Base-by-base conservation (phyloP, 2,888 invertebrate species). In the Aleiodes leptofemur region DNA sequence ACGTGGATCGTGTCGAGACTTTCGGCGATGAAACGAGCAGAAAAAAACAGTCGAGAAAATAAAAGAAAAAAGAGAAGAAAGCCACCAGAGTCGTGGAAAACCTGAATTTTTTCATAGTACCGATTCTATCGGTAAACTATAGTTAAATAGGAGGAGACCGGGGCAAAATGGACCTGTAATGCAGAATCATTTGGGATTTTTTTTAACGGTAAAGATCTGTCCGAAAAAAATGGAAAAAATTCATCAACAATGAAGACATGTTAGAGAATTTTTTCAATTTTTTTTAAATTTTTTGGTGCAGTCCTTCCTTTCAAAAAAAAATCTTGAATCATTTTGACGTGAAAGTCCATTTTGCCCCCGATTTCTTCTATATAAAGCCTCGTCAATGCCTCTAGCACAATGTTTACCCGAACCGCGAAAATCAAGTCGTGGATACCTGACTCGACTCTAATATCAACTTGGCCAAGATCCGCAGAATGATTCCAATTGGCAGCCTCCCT, bases 361-460 rank as follows among this genome's bases (percentile, higher is more conserved):
- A 23, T 23, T 23, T 23, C 23, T 23, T 23, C 72, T 77, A 73
- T 78, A 73, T 77, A 74, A 73, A 70, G 34, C 57, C 43, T 61
- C 72, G 13, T 70, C 66, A 50, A 68, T 72, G 48, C 51, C 69
- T 77, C 57, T 53, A 59, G 69, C 13, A 61, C 72, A 79, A 38
- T 78, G 73, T 80, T 81, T 79, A 76, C 80, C 61, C 66, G 53
- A 78, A 76, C 73, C 69, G 69, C 69, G 74, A 72, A 73, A 79
- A 80, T 79, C 77, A 77, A 80, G 68, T 76, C 23, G 57, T 69
- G 48, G 14, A 64, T 76, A 80, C 79, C 76, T 79, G 81, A 81
- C 77, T 69, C 68, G 81, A 81, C 78, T 81, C 75, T 59, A 48
- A 43, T 61, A 7, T 57, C 16, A 31, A 7, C 0, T n/a, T 34